phyloP scores from a whole-genome alignment of 1,140 invertebrate genomes.

The Gerris buenoi region DNA sequence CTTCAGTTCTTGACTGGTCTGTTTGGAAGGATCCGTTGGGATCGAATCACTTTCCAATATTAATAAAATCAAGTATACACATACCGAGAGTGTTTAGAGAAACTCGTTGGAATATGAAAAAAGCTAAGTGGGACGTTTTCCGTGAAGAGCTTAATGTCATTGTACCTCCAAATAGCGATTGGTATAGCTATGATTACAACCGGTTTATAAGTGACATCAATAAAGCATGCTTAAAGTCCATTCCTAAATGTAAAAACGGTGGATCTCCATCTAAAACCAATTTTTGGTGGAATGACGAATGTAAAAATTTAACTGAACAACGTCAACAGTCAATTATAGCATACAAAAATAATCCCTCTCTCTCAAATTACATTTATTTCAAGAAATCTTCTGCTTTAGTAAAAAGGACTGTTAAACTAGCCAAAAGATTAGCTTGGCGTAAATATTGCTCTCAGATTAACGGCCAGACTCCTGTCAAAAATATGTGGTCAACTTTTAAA shows the following conservation, averaged over 20 bases:
- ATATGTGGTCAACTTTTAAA: neutral
- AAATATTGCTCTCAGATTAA: neutral
- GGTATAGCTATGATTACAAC: neutral
- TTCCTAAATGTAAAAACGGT: neutral
- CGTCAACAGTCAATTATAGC: neutral
- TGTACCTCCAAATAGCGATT: neutral
- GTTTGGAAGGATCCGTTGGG: neutral
- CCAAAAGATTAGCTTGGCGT: neutral
- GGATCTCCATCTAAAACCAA: neutral
- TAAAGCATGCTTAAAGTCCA: neutral
- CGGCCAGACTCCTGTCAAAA: neutral
- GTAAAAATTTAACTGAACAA: neutral
- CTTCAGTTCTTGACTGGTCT: neutral
- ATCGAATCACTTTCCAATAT: neutral
- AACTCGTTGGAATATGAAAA: neutral
- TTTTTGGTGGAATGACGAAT: neutral
- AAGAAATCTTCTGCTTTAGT: neutral
- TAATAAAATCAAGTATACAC: neutral
- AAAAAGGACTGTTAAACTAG: neutral
- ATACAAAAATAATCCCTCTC: neutral
- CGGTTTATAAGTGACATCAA: neutral
- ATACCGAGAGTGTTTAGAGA: neutral
- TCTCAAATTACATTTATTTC: neutral
- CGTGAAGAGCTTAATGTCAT: neutral
- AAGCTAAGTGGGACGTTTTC: neutral